Base-by-base conservation (phyloP, 64 coral and sea anemone genomes). In the Porites australiensis region DNA sequence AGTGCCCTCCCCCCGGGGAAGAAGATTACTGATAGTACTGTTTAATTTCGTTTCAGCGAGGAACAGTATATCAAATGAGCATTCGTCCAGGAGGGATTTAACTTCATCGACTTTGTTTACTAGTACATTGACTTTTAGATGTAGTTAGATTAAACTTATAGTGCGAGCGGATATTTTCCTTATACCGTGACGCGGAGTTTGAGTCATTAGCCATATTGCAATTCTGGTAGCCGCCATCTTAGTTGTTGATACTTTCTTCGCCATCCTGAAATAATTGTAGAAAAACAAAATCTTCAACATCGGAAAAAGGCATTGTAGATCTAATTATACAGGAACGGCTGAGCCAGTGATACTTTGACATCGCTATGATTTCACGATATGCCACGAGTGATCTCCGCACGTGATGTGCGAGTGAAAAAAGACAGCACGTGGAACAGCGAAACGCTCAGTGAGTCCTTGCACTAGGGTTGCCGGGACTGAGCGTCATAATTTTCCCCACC, bases 1-100 rank as follows among this genome's bases (percentile, higher is more conserved):
- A 37, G 27, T 37, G 27, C 27, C 27, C 27, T 37, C 27, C 1
- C 27, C 27, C 27, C 27, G 27, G 1, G 27, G 27, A 37, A 37
- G 27, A 37, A 37, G 27, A 37, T 80, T 61, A 80, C 44, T 43
- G 21, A 91, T 77, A 37, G 89, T 69, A 16, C 44, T 52, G 37
- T 77, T 54, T n/a, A 90, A 21, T 59, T 90, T 90, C 19, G 88
- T 90, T 15, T 90, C 73, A 66, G 61, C 77, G 44, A 91, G 14
- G 67, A 91, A 91, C 4, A 90, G 21, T 3, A 90, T 53, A 60
- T 71, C 46, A 57, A 90, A 82, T 16, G 69, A 19, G 16, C 50
- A 5, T 13, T 23, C 1, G 18, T 82, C 20, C 5, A 91, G 49
- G 47, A 91, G 48, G 27, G 45, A 22, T 67, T 82, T 80, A 19